These are phyloP conservation scores for Lepidurus packardi DNA, from an alignment of 1,140 invertebrate genomes.

Conservation along the genomic window DNA sequence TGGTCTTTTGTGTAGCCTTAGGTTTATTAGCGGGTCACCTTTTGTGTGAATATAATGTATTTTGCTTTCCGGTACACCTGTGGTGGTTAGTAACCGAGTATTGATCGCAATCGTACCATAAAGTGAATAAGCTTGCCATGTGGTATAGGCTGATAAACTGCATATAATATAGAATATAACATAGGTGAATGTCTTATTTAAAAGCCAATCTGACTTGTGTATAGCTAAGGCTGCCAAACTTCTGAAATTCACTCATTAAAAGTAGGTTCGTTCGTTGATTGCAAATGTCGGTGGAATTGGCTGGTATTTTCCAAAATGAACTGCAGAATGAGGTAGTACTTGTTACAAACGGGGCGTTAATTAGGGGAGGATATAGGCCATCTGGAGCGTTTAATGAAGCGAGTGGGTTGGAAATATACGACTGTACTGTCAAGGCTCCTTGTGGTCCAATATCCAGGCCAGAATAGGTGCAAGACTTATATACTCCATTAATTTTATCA, in stretches of 20 bases:
- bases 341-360: background rate
- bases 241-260: background rate
- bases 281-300: background rate
- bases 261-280: background rate
- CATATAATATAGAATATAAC: background rate
- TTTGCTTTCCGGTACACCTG: background rate
- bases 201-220: background rate
- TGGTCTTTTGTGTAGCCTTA: background rate
- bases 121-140: background rate
- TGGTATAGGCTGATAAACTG: background rate
- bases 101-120: background rate
- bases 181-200: background rate
- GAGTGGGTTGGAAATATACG: background rate
- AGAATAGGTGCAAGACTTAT: background rate
- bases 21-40: background rate
- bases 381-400: background rate
- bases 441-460: background rate
- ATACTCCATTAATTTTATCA: background rate
- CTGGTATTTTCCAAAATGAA: background rate
- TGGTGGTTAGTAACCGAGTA: background rate
- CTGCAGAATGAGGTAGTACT: background rate
- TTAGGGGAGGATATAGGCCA: background rate
- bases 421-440: background rate
- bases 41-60: background rate
- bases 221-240: background rate